These are phyloP conservation scores for Drosophila ambigua DNA, from an alignment of 1,140 invertebrate species.

Conservation along the genomic window DNA sequence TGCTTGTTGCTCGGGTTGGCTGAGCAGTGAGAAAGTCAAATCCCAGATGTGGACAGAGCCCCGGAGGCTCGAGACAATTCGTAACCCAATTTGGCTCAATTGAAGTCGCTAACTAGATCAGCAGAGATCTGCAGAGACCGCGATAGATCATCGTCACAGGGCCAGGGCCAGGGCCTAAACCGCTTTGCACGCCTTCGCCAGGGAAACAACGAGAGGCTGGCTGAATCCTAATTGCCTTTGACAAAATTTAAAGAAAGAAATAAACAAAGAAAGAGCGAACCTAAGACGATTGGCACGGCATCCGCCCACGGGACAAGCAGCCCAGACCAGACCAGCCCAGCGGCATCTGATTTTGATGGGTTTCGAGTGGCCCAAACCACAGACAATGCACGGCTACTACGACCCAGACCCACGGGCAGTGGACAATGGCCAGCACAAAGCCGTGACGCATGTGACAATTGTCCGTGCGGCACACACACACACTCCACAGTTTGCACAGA, in stretches of 20 bases:
- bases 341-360: slow-evolving; percentile 20
- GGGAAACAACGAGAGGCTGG: slow-evolving; percentile 25
- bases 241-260: slow-evolving; percentile 44
- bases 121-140: neutral
- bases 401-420: neutral
- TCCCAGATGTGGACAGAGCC: slow-evolving; percentile 48
- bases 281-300: slow-evolving; percentile 54
- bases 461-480: slow-evolving; percentile 41
- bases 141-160: too few relatives aligned
- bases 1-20: neutral
- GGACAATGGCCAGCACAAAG: slow-evolving; percentile 40
- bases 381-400: neutral
- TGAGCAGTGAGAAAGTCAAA: slow-evolving; percentile 52
- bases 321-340: slow-evolving; percentile 12
- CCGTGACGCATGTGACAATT: slow-evolving; percentile 58
- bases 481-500: neutral
- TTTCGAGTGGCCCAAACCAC: slow-evolving; percentile 49
- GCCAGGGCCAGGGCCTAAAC: slow-evolving; percentile 11
- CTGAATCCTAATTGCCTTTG: slow-evolving; percentile 69
- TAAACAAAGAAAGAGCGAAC: neutral
- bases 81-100: slow-evolving; percentile 63
- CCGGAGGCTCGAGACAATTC: slow-evolving; percentile 24
- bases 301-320: slow-evolving; percentile 45
- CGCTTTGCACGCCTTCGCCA: slow-evolving; percentile 59
- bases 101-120: slow-evolving; percentile 65